Evolutionary conservation across 2,113 vertebrate genomes (phyloP), one percentile per base, ranked within the genome.

Genomic region (Heterochromis multidens): DNA sequence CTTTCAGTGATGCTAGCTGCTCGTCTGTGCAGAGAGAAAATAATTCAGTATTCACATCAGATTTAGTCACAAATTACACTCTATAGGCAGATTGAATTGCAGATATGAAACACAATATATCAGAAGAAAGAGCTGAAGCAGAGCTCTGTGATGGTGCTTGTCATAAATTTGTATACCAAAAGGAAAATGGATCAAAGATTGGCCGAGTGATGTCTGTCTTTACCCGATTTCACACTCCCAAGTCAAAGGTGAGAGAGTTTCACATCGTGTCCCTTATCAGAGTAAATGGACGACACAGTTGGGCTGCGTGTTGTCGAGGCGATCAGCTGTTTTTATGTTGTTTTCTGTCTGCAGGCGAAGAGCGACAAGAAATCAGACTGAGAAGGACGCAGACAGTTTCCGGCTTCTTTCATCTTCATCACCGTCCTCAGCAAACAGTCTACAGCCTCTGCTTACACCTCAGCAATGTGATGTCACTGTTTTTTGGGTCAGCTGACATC

Each of bases 351-450:
- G 49, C 86, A 96, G 96, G 95, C 93, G 0, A 92, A 61, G 79
- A 79, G 88, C 17, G 95, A 96, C 80, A 96, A 96, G 91, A 97
- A 96, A 35, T 95, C 95, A 0, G 95, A 96, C 93, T 96, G 88
- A 96, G 40, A 10, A 79, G 4, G n/a, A 29, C 13, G 2, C 29
- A 12, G 52, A 63, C 10, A 1, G 19, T 13, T 35, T 59, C 59
- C 72, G n/a, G 14, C 77, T 62, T 31, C 77, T 23, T 67, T 87
- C 88, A 13, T 14, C 33, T n/a, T 43, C 65, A 12, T 80, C 83
- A 40, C 56, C 37, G 35, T 49, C 23, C 72, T n/a, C 59, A 4
- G 27, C 11, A 52, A 74, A 74, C 67, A 13, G 17, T 74, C 27
- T 52, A 43, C 67, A n/a, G 46, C 70, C 6, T 74, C 46, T 33